These are phyloP conservation scores for Chascanopsetta lugubris DNA, from an alignment of 2,113 vertebrate genomes.

Conservation along the genomic window DNA sequence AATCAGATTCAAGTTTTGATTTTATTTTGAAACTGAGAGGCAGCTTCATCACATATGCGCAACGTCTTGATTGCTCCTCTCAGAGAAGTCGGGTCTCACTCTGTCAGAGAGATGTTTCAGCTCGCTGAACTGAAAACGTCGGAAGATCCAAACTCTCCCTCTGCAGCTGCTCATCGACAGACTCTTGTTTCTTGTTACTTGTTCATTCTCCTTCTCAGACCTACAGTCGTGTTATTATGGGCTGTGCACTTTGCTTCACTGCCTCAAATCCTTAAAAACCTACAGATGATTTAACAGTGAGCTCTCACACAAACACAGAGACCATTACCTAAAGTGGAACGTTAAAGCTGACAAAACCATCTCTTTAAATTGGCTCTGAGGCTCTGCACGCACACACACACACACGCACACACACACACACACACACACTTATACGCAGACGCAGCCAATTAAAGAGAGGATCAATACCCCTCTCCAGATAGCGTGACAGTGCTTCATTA, in stretches of 20 bases:
- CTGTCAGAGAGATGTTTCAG: constrained; percentile 63
- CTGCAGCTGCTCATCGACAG: constrained; percentile 64
- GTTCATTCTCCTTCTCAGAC: constrained; percentile 21
- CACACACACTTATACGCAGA: too few species aligned
- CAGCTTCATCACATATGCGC: constrained; percentile 65
- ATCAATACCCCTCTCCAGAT: constrained; percentile 45
- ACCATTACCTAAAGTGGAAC: constrained; percentile 30
- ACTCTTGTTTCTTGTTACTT: constrained; percentile 44
- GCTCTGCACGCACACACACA: too few species aligned
- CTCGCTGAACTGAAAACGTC: constrained; percentile 64
- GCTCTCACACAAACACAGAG: constrained; percentile 32
- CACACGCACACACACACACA: too few species aligned
- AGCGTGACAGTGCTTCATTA: constrained; percentile 18
- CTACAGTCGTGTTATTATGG: too few species aligned
- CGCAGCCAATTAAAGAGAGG: constrained; percentile 55
- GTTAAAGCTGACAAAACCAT: constrained; percentile 40
- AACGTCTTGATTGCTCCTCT: constrained; percentile 57
- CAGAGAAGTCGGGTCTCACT: constrained; percentile 71
- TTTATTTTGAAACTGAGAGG: constrained; percentile 62
- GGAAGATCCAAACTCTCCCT: constrained; percentile 59
- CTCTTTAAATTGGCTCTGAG: constrained; percentile 51
- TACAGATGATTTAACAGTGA: constrained; percentile 21
- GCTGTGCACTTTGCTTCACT: constrained; percentile 18
- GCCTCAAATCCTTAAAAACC: constrained; percentile 31
- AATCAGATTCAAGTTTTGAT: constrained; percentile 61